Evolutionary conservation across 2,797 vertebrate genomes (phyloP), one percentile per base, ranked within the genome.

Genomic region (Phalloptychus januarius): DNA sequence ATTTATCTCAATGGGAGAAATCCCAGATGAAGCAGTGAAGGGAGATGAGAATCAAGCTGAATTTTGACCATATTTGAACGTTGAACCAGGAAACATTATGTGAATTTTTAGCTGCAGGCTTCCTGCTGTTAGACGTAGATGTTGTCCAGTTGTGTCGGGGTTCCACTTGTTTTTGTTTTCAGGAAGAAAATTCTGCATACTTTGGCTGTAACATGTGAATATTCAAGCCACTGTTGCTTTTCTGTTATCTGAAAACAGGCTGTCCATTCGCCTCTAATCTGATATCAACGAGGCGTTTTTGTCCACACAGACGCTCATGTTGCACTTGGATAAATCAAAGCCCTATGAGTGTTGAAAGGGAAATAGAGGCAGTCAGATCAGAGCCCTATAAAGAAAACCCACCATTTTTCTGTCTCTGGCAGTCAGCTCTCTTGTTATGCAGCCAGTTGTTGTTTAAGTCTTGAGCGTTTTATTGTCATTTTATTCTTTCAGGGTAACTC

Each of bases 381-480:
- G 61, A 20, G 33, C 38, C 31, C 4, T 25, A 67, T 36, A 67
- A 42, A 42, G 23, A 25, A 67, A 80, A 74, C 46, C 61, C 83
- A 75, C 79, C 25, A 2, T 56, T 56, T 76, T 80, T 38, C n/a
- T 52, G 7, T 71, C 72, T 76, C 67, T 42, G 73, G 4, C 38
- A 25, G 23, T 13, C 65, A 38, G 38, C 71, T 80, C 40, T 76
- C 56, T 70, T 1, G 6, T 79, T 73, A 63, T 71, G 56, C 65
- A 77, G 83, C 42, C 44, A 85, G 77, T 87, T 77, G 88, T 85
- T 86, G 84, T 74, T 61, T n/a, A 23, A 74, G 50, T 18, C 7
- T 42, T 42, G 3, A 40, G 28, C n/a, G 5, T 58, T n/a, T 40
- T 74, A 2, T 1, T 20, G 15, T 38, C 42, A n/a, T 71, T 40